A percentile compares a stretch with the other conserved stretches of the same genome.
Conservation (phyloP, 2,797 vertebrate genomes). For the Sebastolobus altivelis region DNA sequence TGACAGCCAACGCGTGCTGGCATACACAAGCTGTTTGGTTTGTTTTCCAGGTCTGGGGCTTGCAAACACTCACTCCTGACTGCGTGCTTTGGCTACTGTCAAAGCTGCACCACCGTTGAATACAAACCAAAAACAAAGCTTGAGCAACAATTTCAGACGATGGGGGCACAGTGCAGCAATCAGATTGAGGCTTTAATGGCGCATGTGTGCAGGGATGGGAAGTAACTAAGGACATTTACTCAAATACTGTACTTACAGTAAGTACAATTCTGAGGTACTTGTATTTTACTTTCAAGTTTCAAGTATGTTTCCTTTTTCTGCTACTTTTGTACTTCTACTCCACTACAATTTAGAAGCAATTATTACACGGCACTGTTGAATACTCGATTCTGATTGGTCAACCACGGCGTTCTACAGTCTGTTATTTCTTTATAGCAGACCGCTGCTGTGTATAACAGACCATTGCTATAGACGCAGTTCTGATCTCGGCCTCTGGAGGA, state of each 20-base stretch:
- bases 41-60: slow-evolving; percentile 35
- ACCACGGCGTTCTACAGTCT: too few species aligned
- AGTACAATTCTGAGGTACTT: not conserved
- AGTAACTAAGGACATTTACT: not conserved
- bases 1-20: slow-evolving; percentile 43
- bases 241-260: not conserved
- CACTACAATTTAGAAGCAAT: not conserved
- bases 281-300: not conserved
- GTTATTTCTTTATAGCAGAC: too few species aligned
- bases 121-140: slow-evolving; percentile 16
- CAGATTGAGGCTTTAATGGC: slow-evolving; percentile 15
- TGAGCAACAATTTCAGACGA: slow-evolving; percentile 6
- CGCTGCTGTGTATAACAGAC: too few species aligned
- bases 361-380: too few species aligned
- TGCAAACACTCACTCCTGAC: slow-evolving; percentile 11
- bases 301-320: too few species aligned
- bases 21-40: slow-evolving; percentile 35
- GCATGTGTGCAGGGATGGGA: not conserved
- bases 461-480: too few species aligned
- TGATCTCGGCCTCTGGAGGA: too few species aligned
- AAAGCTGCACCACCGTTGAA: slow-evolving; percentile 13
- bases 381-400: too few species aligned
- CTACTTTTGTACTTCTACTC: not conserved
- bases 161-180: not conserved
- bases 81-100: slow-evolving; percentile 1